A percentile compares a stretch with the other conserved stretches of the same genome.
These are phyloP conservation scores for Galerucella calmariensis DNA, from an alignment of 2,888 invertebrate species.

Conservation along the genomic window DNA sequence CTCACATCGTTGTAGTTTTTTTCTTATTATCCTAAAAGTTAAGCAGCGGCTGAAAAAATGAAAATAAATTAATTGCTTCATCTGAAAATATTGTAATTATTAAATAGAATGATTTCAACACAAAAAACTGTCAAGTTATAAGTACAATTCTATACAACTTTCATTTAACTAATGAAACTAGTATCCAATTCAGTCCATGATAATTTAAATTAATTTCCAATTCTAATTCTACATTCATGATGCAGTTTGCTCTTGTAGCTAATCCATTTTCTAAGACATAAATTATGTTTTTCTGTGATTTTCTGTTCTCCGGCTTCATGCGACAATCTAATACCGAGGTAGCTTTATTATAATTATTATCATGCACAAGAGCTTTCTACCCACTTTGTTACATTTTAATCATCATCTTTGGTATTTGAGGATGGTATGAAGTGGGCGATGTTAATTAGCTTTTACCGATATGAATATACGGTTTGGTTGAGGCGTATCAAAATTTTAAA, in stretches of 20 bases:
- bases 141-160: no score
- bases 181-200: no score
- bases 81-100: no score
- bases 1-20: background rate
- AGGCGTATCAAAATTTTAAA: background rate
- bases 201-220: background rate
- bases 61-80: background rate
- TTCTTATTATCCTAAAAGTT: slow-evolving; percentile 16
- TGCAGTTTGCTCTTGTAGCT: background rate
- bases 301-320: background rate
- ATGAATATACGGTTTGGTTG: background rate
- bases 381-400: background rate
- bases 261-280: background rate
- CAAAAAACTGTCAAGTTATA: no score
- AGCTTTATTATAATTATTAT: background rate
- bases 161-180: no score
- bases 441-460: slow-evolving; percentile 1
- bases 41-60: slow-evolving; percentile 38
- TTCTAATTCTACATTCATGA: background rate
- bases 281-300: background rate
- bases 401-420: background rate
- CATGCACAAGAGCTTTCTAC: background rate
- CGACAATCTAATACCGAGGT: background rate
- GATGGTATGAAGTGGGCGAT: background rate
- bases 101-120: no score